Percentiles rank a stretch among this genome's conserved stretches.
Evolutionary conservation across 1,140 invertebrate genomes (phyloP).

Genomic region (Asbolus verrucosus): DNA sequence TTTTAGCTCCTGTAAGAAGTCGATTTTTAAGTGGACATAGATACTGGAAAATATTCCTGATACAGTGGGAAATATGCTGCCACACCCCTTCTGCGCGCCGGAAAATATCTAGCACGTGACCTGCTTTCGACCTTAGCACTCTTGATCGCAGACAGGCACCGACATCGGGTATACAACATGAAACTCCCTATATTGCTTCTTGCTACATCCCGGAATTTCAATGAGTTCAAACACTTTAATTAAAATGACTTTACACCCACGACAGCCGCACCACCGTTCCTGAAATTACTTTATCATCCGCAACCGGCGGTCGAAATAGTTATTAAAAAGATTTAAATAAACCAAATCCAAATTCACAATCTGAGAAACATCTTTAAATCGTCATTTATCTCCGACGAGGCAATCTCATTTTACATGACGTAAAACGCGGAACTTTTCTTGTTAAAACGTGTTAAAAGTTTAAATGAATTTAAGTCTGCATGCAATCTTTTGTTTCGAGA

Average conservation of each 20-base stretch:
- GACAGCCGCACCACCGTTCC: background rate
- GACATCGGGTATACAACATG: constrained; percentile 21
- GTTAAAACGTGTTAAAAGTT: constrained; percentile 37
- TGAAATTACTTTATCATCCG: constrained; percentile 30
- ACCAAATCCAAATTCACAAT: constrained; percentile 16
- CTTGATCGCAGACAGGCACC: constrained; percentile 21
- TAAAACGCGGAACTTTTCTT: constrained; percentile 33
- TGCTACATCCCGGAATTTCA: constrained; percentile 34
- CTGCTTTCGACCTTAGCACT: constrained; percentile 7
- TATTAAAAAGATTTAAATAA: constrained; percentile 28
- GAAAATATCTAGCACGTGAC: constrained; percentile 4
- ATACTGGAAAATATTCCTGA: constrained; percentile 1
- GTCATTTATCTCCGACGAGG: constrained; percentile 31
- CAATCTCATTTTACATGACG: constrained; percentile 35
- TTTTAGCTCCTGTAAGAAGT: background rate
- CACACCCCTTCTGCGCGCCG: background rate
- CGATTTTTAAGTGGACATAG: background rate
- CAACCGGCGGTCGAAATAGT: constrained; percentile 6
- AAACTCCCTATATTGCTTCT: constrained; percentile 33
- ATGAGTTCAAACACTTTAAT: constrained; percentile 30
- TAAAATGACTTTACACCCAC: constrained; percentile 31
- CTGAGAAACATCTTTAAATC: constrained; percentile 30
- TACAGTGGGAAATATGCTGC: constrained; percentile 8
- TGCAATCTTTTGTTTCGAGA: constrained; percentile 37
- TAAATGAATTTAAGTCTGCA: constrained; percentile 38